Base-by-base conservation (phyloP, 2,888 invertebrate species). In the Pachliopta kotzebuea region DNA sequence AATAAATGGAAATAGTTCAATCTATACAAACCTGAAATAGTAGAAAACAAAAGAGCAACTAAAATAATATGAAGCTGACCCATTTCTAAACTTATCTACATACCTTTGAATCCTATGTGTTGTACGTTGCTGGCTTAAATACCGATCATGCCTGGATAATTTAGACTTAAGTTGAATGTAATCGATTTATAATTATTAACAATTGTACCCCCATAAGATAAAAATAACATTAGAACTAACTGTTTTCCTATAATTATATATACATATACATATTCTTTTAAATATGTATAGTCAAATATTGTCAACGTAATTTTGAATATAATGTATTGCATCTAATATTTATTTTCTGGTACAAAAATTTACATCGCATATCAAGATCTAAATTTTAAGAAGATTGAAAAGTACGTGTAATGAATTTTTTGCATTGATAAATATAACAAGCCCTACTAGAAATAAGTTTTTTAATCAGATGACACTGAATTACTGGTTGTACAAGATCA, bases 121-220 rank as follows among this genome's bases (percentile, higher is more conserved):
- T 37, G 18, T 14, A 23, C 14, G 45, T 56, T 45, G 9, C 11
- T 4, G 17, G 26, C 29, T 65, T 65, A 65, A 57, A 61, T 65
- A 65, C 23, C 23, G 55, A 20, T 9, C 42, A 50, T 42, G 18
- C 18, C 42, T 53, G 26, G 20, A 23, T 56, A 56, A 53, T 56
- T 21, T 45, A 24, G 9, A n/a, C 20, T 23, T 18, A 14, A 57
- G 45, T 42, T 56, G 60, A 56, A 50, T 54, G 53, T 60, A 56
- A 57, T 63, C 14, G 58, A 56, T 42, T 65, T 63, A 29, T 55
- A 55, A 55, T 55, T 29, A 57, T 42, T 14, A 1, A 42, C n/a
- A 23, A 4, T 23, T 52, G 20, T 42, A 21, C 18, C n/a, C 55
- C 18, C 18, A 52, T 49, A 26, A 26, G 65, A 65, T 65, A 65